phyloP scores from a whole-genome alignment of 2,113 vertebrate species.

The Entelurus aequoreus region DNA sequence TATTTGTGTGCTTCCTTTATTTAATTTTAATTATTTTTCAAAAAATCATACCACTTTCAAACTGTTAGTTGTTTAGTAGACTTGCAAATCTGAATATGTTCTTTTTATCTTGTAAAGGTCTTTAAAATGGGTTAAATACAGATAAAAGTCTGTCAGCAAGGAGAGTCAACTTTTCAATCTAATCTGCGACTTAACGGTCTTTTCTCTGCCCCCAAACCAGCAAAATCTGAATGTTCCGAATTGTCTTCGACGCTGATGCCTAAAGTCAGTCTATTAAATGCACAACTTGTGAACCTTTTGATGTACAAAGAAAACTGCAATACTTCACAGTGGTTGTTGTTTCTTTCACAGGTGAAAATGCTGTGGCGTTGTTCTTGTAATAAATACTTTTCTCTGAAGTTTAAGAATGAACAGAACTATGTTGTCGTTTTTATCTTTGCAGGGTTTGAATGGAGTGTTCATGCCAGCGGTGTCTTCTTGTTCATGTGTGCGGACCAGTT shows the following conservation, averaged over 20 bases:
- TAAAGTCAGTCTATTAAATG: conserved; percentile 39
- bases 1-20: background rate
- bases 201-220: conserved; percentile 18
- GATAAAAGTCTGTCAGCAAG: conserved; percentile 5
- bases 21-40: background rate
- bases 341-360: conserved; percentile 44
- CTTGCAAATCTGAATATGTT: conserved; percentile 2
- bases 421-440: background rate
- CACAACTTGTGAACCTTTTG: conserved; percentile 58
- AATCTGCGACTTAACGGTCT: background rate
- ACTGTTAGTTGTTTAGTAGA: background rate
- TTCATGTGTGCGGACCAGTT: background rate
- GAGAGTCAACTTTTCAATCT: conserved; percentile 11
- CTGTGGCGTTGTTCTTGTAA: conserved; percentile 67
- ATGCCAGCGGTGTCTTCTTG: background rate
- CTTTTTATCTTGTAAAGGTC: conserved; percentile 5
- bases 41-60: conserved; percentile 4
- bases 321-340: conserved; percentile 45
- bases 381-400: conserved; percentile 64
- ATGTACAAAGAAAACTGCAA: conserved; percentile 66
- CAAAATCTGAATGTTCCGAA: conserved; percentile 50
- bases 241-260: conserved; percentile 34
- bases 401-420: background rate
- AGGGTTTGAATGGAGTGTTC: background rate
- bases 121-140: conserved; percentile 4